Base-by-base conservation (phyloP, 2,113 vertebrate genomes). In the Ailuropoda melanoleuca region DNA sequence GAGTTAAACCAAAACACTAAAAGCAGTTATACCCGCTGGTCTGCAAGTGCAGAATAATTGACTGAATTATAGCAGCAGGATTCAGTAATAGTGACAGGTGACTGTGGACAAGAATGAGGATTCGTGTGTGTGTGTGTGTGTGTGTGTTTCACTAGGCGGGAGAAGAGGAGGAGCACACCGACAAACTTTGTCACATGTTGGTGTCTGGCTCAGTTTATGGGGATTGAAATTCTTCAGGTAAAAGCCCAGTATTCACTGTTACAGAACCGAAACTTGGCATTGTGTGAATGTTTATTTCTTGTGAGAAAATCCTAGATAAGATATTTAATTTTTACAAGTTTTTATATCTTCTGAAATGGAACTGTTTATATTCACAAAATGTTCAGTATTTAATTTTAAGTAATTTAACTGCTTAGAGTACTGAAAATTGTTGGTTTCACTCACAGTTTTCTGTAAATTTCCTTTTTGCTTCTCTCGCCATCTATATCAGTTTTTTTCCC, bases 101-200 rank as follows among this genome's bases (percentile, higher is more conserved):
- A 11, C 18, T 15, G 2, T 34, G 72, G 29, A 46, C 8, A 68
- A 68, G 82, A 46, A 17, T 43, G 4, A 23, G 11, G 4, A 5
- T 74, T 1, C 8, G 93, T 81, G 78, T 50, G 96, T 3, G 29
- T 93, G 2, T 60, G 2, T 96, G 48, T 95, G 23, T 46, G 95
- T 4, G 34, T 94, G 1, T 70, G 1, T 87, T 93, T 88, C 88
- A n/a, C 93, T 64, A 88, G 70, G 64, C 88, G 53, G 88, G 84
- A 90, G 97, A 85, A 96, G 95, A 96, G 97, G 93, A 1, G 29
- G 62, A 34, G 62, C 23, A 58, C 88, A 37, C 34, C 50, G 4
- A 4, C 0, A 0, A 6, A 6, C 56, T 24, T 48, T 8, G 21
- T 48, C 13, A 9, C 17, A 4, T 39, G 4, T 21, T 8, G 8